Percentiles rank a stretch among this genome's conserved stretches.
These are phyloP conservation scores for Enoplosus armatus DNA, from an alignment of 2,797 vertebrate genomes.

Conservation along the genomic window DNA sequence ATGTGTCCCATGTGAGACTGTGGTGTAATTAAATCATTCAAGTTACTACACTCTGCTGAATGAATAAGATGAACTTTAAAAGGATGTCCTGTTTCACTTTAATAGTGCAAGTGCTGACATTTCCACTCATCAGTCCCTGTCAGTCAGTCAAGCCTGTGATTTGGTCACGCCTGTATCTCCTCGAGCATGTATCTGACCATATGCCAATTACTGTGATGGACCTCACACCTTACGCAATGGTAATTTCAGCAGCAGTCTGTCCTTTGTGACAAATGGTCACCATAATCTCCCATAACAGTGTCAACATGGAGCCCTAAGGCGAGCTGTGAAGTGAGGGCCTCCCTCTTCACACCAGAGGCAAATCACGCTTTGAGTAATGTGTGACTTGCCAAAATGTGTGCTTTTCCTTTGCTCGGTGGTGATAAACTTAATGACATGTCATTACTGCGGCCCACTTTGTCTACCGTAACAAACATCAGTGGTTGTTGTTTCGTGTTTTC, in stretches of 20 bases:
- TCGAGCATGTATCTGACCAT: slow-evolving; percentile 50
- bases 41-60: neutral
- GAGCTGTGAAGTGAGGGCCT: slow-evolving; percentile 55
- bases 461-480: slow-evolving; percentile 64
- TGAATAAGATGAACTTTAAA: slow-evolving; percentile 26
- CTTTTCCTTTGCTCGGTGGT: slow-evolving; percentile 58
- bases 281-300: slow-evolving; percentile 64
- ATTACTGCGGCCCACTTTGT: slow-evolving; percentile 57
- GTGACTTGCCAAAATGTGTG: slow-evolving; percentile 64
- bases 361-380: slow-evolving; percentile 59
- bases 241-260: slow-evolving; percentile 61
- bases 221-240: slow-evolving; percentile 52
- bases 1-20: slow-evolving; percentile 13
- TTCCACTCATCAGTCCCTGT: slow-evolving; percentile 26
- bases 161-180: neutral
- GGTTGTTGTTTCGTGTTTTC: slow-evolving; percentile 64
- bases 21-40: slow-evolving; percentile 19
- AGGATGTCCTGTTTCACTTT: slow-evolving; percentile 17
- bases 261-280: slow-evolving; percentile 81
- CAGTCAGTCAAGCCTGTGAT: slow-evolving; percentile 10
- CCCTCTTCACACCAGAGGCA: slow-evolving; percentile 65
- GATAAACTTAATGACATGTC: slow-evolving; percentile 72
- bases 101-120: slow-evolving; percentile 9
- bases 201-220: slow-evolving; percentile 50
- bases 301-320: slow-evolving; percentile 50